Evolutionary conservation across 2,113 vertebrate genomes (phyloP), one percentile per base, ranked within the genome.

Genomic region (Bufo bufo): DNA sequence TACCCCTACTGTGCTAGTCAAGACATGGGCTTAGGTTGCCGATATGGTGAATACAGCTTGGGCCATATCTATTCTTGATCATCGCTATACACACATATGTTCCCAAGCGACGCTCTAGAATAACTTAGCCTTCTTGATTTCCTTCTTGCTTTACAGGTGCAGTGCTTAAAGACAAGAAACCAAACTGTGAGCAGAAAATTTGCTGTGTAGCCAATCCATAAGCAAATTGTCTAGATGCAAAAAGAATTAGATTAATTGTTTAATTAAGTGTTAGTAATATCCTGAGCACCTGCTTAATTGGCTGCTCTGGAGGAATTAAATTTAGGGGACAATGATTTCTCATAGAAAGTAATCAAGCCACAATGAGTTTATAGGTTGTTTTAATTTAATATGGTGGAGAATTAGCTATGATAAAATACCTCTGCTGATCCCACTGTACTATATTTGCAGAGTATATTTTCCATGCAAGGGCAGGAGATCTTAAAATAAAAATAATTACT

Each of bases 221-320:
- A 74, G 83, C 52, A 74, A 85, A 66, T 83, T 59, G 52, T 75
- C 83, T 56, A 13, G 52, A 75, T 86, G 74, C 50, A 86, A 86
- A 61, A 77, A 78, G n/a, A 52, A 86, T 61, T 19, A 23, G n/a
- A 77, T 84, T 52, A 84, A 84, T 88, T 88, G 87, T 77, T 77
- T 88, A 75, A 88, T 77, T 77, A 77, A 84, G 58, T 47, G 33
- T 50, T 66, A 77, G 82, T 52, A 19, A 84, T 72, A 52, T 77
- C n/a, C 58, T 54, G 9, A 83, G 81, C 80, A 83, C 69, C 69
- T 84, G 74, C 72, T 56, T 88, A 84, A 84, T 84, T 78, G 82
- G 54, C 12, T 13, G 58, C 77, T 66, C 43, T 77, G 56, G 59
- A 75, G 17, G 33, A 71, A 59, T 77, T 52, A 75, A 65, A 78